These are phyloP conservation scores for Netelia virgata DNA, from an alignment of 2,888 invertebrate species.

Conservation along the genomic window DNA sequence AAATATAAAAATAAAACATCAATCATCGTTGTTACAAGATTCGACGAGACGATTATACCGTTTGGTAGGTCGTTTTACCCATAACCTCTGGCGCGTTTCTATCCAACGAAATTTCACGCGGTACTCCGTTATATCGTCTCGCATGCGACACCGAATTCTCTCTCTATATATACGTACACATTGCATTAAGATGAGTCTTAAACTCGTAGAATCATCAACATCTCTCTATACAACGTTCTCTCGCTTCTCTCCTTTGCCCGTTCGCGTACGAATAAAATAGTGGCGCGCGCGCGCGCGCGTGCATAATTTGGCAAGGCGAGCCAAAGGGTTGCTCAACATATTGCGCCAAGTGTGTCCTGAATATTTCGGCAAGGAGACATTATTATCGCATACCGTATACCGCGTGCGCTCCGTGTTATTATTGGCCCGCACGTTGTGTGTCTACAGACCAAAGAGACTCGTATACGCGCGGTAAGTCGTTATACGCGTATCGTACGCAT, in stretches of 20 bases:
- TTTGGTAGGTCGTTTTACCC: conserved; percentile 5
- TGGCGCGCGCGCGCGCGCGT: conserved; percentile 56
- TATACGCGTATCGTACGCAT: no score
- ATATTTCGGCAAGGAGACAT: conserved; percentile 81
- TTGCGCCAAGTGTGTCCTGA: conserved; percentile 78
- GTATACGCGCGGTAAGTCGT: neutral
- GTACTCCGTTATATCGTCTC: conserved; percentile 17
- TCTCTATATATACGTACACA: neutral
- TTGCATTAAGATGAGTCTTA: conserved; percentile 35
- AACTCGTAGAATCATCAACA: conserved; percentile 37
- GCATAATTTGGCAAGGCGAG: conserved; percentile 78
- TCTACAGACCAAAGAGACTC: conserved; percentile 73
- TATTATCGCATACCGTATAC: conserved; percentile 79
- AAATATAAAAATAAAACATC: conserved; percentile 38
- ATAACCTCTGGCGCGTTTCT: neutral
- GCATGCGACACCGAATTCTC: neutral
- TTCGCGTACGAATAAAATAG: conserved; percentile 54
- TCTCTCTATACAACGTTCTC: conserved; percentile 50
- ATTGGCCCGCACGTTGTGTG: conserved; percentile 83
- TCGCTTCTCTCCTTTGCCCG: conserved; percentile 58
- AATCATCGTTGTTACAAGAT: conserved; percentile 39
- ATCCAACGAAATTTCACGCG: conserved; percentile 20
- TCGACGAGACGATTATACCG: conserved; percentile 14
- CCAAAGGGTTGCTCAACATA: conserved; percentile 77
- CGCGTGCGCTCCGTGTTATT: conserved; percentile 76